Conservation (phyloP, 2,888 invertebrate species). For the Hypercompe scribonia region DNA sequence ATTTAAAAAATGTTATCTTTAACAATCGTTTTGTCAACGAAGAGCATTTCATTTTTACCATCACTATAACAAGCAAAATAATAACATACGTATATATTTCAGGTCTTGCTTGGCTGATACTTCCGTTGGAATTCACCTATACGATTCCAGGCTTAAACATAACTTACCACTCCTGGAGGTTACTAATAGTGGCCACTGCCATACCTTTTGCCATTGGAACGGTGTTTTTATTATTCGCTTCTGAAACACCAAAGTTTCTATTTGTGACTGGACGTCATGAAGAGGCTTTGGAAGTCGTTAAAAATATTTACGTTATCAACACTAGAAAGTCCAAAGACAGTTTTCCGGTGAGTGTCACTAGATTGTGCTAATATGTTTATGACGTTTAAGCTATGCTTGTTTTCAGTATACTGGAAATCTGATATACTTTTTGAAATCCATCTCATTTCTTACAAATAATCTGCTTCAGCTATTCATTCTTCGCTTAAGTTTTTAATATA, state of each 20-base stretch:
- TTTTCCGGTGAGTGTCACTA: slow-evolving; percentile 73
- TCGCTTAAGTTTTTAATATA: too few species aligned
- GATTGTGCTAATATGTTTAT: too few species aligned
- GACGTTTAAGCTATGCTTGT: not conserved
- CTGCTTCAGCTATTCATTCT: too few species aligned
- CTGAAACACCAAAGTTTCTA: slow-evolving; percentile 93
- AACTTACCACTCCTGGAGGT: slow-evolving; percentile 90
- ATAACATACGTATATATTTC: slow-evolving; percentile 36
- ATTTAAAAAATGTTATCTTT: too few species aligned
- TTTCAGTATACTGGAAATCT: not conserved
- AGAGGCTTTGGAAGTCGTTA: slow-evolving; percentile 84
- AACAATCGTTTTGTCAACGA: not conserved
- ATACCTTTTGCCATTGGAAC: slow-evolving; percentile 88
- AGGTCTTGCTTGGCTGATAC: slow-evolving; percentile 90
- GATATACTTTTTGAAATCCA: not conserved
- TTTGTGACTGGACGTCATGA: slow-evolving; percentile 87
- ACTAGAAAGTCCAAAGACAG: slow-evolving; percentile 61
- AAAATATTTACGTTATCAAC: slow-evolving; percentile 71
- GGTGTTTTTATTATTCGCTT: slow-evolving; percentile 86
- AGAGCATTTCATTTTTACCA: not conserved
- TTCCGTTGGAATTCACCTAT: slow-evolving; percentile 85
- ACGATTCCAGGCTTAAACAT: slow-evolving; percentile 80
- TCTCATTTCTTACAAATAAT: not conserved
- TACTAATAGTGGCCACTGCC: slow-evolving; percentile 89
- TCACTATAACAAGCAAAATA: not conserved